A percentile compares a stretch with the other conserved stretches of the same genome.
phyloP scores from a whole-genome alignment of 2,888 invertebrate species.

The Noctua comes region DNA sequence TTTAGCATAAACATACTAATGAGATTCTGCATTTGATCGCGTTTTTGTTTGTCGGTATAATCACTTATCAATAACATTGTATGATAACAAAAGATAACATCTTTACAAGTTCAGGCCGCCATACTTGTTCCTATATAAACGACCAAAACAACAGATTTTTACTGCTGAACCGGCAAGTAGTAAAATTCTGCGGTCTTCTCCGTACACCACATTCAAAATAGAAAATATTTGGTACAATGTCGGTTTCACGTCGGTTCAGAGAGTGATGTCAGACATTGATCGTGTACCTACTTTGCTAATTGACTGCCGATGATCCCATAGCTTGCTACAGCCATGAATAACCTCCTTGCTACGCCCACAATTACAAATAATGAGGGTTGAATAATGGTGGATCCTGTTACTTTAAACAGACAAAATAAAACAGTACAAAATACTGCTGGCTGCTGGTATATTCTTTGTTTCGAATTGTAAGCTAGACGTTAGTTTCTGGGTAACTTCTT shows the following conservation, averaged over 20 bases:
- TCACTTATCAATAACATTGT: neutral
- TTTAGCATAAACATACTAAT: neutral
- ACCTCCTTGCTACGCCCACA: conserved; percentile 31
- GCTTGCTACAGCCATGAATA: conserved; percentile 26
- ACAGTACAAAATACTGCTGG: neutral
- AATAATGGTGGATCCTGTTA: neutral
- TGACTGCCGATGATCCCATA: conserved; percentile 43
- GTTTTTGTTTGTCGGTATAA: neutral
- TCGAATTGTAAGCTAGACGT: neutral
- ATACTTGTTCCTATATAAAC: neutral
- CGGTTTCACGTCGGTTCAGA: conserved; percentile 1
- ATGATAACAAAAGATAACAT: neutral
- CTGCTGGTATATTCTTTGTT: neutral
- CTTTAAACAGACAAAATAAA: neutral
- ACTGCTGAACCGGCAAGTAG: neutral
- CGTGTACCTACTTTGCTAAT: conserved; percentile 43
- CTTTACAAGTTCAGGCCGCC: too few species aligned
- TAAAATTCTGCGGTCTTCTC: neutral
- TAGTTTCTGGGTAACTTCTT: neutral
- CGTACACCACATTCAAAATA: conserved; percentile 34
- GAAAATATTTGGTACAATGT: conserved; percentile 10
- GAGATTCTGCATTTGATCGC: neutral
- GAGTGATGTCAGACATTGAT: conserved; percentile 55
- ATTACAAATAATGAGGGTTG: conserved; percentile 5
- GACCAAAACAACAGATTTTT: neutral